Percentiles rank a stretch among this genome's conserved stretches.
phyloP scores from a whole-genome alignment of 2,797 vertebrate species.

The Xenentodon cancila region DNA sequence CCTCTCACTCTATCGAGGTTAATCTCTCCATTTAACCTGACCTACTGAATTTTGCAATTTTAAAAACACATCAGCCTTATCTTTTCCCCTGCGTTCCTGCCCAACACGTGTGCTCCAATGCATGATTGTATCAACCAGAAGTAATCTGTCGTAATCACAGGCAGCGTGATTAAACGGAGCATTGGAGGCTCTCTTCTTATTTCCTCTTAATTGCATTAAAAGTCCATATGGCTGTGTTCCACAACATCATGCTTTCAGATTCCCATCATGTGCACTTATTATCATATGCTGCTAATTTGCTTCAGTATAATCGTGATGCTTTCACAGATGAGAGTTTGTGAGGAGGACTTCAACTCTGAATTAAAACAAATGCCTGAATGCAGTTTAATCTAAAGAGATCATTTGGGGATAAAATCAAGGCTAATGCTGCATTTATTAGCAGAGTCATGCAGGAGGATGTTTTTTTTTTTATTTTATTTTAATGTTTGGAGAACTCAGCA shows the following conservation, averaged over 20 bases:
- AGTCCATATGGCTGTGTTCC: conserved; percentile 48
- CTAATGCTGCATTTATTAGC: conserved; percentile 52
- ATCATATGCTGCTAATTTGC: conserved; percentile 58
- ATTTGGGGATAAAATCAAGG: conserved; percentile 48
- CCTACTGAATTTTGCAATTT: conserved; percentile 38
- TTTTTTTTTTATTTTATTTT: conserved; percentile 1
- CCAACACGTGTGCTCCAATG: not conserved
- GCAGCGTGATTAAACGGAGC: conserved; percentile 2
- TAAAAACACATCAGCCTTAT: conserved; percentile 20
- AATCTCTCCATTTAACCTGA: conserved; percentile 60
- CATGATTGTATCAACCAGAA: conserved; percentile 11
- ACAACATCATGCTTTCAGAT: conserved; percentile 47
- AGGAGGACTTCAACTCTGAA: conserved; percentile 19
- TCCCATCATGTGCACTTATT: conserved; percentile 44
- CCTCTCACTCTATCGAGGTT: conserved; percentile 37
- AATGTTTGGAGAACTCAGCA: conserved; percentile 6
- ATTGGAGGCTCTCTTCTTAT: conserved; percentile 10
- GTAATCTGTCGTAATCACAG: conserved; percentile 30
- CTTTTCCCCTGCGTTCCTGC: not conserved
- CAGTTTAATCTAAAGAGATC: conserved; percentile 54
- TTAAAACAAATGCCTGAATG: conserved; percentile 56
- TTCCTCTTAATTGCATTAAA: conserved; percentile 55
- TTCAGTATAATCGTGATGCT: conserved; percentile 48
- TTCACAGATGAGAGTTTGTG: conserved; percentile 45
- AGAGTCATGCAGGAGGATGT: conserved; percentile 18